Conservation (phyloP, 2,888 invertebrate species). For the Amaurobius ferox region DNA sequence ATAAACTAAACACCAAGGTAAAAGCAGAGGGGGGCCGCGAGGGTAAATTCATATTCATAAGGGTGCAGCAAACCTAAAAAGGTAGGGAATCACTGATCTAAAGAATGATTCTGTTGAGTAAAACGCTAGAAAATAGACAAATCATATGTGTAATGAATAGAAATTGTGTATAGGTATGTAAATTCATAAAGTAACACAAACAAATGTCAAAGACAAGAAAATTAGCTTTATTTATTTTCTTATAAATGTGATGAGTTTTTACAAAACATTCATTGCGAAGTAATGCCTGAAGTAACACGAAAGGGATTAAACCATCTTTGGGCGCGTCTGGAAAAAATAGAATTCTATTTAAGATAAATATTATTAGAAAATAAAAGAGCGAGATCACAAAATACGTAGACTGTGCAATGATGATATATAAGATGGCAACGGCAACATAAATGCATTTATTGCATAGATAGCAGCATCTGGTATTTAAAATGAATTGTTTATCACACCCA, state of each 20-base stretch:
- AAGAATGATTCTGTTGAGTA: too few relatives aligned
- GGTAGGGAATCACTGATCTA: too few relatives aligned
- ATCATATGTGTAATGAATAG: too few relatives aligned
- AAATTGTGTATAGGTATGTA: too few relatives aligned
- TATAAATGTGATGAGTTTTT: conserved; percentile 69
- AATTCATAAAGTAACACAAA: too few relatives aligned
- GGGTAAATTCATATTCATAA: too few relatives aligned
- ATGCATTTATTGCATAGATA: conserved; percentile 42
- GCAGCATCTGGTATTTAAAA: conserved; percentile 7
- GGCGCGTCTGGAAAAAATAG: conserved; percentile 52
- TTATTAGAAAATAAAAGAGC: conserved; percentile 45
- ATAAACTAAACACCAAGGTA: too few relatives aligned
- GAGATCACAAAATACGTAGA: conserved; percentile 70
- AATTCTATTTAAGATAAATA: conserved; percentile 60
- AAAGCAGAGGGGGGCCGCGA: too few relatives aligned
- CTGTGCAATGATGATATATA: conserved; percentile 47
- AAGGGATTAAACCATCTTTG: conserved; percentile 37
- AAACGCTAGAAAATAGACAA: too few relatives aligned
- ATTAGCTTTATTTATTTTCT: conserved; percentile 63
- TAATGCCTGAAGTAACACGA: conserved; percentile 69
- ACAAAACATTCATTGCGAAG: conserved; percentile 67
- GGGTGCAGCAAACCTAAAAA: too few relatives aligned
- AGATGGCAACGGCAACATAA: conserved; percentile 25
- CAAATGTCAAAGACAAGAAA: conserved; percentile 22
- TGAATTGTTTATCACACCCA: too few relatives aligned